Evolutionary conservation across 2,797 vertebrate species (phyloP).

Genomic region (Diceros bicornis): DNA sequence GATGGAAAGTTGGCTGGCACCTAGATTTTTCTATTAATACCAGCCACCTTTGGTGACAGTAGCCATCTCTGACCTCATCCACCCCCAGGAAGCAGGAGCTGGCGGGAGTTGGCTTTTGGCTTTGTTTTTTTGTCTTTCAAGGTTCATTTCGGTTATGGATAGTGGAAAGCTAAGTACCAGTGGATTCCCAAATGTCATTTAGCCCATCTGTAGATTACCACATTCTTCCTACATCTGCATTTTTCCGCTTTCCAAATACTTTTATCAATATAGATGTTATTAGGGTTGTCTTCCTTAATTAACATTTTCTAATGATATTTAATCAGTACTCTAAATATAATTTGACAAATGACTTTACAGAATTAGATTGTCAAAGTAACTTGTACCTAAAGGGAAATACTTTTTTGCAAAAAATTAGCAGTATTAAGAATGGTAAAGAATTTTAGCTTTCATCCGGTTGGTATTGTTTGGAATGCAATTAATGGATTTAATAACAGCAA

Average conservation of each 20-base stretch:
- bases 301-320: constrained; percentile 34
- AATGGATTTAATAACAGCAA: background rate
- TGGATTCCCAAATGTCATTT: background rate
- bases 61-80: background rate
- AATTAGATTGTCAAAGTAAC: constrained; percentile 5
- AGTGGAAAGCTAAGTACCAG: background rate
- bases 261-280: background rate
- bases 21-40: background rate
- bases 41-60: background rate
- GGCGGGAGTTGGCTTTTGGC: background rate
- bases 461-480: background rate
- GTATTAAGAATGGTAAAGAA: background rate
- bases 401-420: background rate
- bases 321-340: constrained; percentile 5
- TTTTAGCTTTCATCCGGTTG: background rate
- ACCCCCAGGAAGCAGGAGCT: background rate
- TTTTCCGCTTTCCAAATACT: background rate
- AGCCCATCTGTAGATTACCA: background rate
- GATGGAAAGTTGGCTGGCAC: background rate
- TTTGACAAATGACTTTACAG: background rate
- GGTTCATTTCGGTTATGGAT: background rate
- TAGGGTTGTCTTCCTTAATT: background rate
- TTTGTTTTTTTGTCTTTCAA: background rate
- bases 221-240: background rate
- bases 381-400: background rate